These are phyloP conservation scores for Sturmia bella DNA, from an alignment of 2,888 invertebrate species.

Conservation along the genomic window DNA sequence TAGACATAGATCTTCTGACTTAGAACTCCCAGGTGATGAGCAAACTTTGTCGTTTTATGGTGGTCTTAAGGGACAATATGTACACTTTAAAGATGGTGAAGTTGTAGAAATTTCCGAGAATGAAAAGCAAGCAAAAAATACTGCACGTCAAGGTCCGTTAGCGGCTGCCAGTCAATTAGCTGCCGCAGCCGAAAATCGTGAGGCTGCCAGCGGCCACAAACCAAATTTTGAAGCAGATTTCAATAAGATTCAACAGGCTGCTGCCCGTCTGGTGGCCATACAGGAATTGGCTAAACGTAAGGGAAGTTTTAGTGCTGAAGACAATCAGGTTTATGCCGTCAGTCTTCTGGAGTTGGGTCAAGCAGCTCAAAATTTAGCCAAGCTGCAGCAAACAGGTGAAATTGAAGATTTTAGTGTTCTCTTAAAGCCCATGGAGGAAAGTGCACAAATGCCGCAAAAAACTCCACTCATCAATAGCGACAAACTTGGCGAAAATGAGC, in stretches of 20 bases:
- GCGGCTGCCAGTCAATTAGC: slow-evolving; percentile 38
- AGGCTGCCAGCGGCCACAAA: slow-evolving; percentile 49
- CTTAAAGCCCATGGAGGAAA: slow-evolving; percentile 75
- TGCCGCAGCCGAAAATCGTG: slow-evolving; percentile 1
- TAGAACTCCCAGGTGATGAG: slow-evolving; percentile 71
- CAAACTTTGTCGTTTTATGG: slow-evolving; percentile 86
- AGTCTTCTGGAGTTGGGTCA: slow-evolving; percentile 84
- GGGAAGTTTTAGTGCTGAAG: slow-evolving; percentile 83
- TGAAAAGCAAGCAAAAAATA: background rate
- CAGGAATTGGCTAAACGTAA: slow-evolving; percentile 85
- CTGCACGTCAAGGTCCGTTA: slow-evolving; percentile 57
- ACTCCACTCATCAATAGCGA: slow-evolving; percentile 5
- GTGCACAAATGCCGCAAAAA: slow-evolving; percentile 12
- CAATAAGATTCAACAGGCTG: slow-evolving; percentile 84
- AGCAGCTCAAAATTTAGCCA: slow-evolving; percentile 84
- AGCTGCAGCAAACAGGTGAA: slow-evolving; percentile 83
- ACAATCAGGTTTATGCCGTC: slow-evolving; percentile 84
- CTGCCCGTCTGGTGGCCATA: slow-evolving; percentile 84
- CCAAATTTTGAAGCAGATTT: slow-evolving; percentile 83
- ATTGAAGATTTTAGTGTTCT: slow-evolving; percentile 83
- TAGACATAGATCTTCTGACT: slow-evolving; percentile 64
- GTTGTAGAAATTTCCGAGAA: slow-evolving; percentile 42
- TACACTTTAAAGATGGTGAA: slow-evolving; percentile 77
- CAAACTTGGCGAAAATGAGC: slow-evolving; percentile 23
- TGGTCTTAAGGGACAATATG: slow-evolving; percentile 87